A percentile compares a stretch with the other conserved stretches of the same genome.
Evolutionary conservation across 92 coral and sea anemone species (phyloP).

Genomic region (Metridium senile): DNA sequence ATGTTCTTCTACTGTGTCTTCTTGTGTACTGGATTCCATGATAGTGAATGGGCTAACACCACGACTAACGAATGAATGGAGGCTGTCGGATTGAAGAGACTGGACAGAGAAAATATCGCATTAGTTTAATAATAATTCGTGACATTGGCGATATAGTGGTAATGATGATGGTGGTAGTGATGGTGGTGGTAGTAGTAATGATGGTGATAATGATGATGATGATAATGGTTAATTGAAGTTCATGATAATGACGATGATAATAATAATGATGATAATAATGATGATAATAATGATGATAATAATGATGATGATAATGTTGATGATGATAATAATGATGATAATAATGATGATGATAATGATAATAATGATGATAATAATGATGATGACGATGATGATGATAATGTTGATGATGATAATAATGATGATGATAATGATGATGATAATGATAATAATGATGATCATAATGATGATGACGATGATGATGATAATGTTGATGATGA

Average conservation of each 20-base stretch:
- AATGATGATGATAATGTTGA: not conserved
- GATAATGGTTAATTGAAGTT: not conserved
- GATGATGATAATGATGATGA: not conserved
- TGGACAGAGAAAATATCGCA: not conserved
- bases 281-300: not conserved
- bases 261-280: too few relatives aligned
- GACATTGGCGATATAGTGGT: too few relatives aligned
- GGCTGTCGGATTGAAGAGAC: constrained; percentile 50
- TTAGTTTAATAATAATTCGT: too few relatives aligned
- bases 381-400: too few relatives aligned
- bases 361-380: too few relatives aligned
- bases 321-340: not conserved
- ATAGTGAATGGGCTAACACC: constrained; percentile 50
- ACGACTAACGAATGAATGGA: constrained; percentile 71
- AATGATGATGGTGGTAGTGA: not conserved
- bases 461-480: not conserved
- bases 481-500: not conserved
- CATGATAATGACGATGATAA: too few relatives aligned
- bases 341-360: not conserved
- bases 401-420: not conserved
- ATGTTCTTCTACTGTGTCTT: constrained; percentile 40
- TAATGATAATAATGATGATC: not conserved
- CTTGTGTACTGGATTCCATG: constrained; percentile 63
- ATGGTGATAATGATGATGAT: not conserved
- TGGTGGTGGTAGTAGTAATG: not conserved